Base-by-base conservation (phyloP, 2,888 invertebrate species). In the Seladonia tumulorum region DNA sequence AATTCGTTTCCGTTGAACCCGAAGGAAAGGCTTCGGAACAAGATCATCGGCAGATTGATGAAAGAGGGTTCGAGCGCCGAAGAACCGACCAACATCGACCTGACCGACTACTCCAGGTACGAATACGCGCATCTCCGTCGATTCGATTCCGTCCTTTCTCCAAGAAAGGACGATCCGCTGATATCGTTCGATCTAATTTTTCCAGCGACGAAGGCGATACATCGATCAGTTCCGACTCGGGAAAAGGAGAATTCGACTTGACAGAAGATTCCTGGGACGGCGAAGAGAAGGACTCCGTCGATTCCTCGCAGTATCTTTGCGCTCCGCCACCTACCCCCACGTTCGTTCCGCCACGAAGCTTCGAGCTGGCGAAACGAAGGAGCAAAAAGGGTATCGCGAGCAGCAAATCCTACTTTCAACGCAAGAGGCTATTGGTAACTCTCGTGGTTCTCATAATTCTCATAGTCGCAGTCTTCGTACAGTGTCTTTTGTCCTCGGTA, bases 61-160 rank as follows among this genome's bases (percentile, higher is more conserved):
- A 97, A 97, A 94, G 97, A 97, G 95, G 98, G 98, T 57, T 98
- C 98, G 0, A 98, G 97, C 94, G 98, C 98, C 14, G 98, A 98
- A 92, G 98, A 98, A 94, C 98, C 98, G 22, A 97, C 97, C 4
- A 98, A 98, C 94, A 98, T 98, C 90, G 97, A 97, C 85, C 95
- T 98, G 47, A 98, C 98, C 45, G 98, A 98, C 95, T 98, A 98
- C 94, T 98, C 98, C 14, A 98, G 98, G 98, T 98, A 95, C n/a
- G 10, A 39, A 60, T 22, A 18, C 53, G 22, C 53, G 22, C 60
- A 2, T 4, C 12, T 25, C n/a, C 60, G 12, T 12, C 60, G 60
- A 25, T 35, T 66, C 8, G 10, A 66, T 35, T 4, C 7, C 18
- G 35, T n/a, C n/a, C n/a, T n/a, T n/a, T 5, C 14, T 16, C 25